These are phyloP conservation scores for Andrena marginata DNA, from an alignment of 2,888 invertebrate genomes.

Conservation along the genomic window DNA sequence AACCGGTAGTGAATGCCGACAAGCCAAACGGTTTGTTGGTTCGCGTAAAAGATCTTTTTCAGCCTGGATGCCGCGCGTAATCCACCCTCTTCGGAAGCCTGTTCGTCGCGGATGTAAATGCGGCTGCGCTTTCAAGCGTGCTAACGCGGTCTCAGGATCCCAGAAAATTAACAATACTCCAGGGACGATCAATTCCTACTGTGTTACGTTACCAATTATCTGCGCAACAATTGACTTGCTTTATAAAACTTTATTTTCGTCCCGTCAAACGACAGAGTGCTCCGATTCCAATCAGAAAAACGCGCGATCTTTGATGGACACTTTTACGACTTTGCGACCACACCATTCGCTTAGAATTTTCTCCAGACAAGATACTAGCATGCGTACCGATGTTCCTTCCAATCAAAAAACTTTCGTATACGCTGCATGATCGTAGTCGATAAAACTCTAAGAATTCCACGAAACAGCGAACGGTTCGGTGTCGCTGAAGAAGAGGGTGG, in stretches of 20 bases:
- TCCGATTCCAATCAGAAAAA: not conserved
- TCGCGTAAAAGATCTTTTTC: constrained; percentile 78
- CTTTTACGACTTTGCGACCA: constrained; percentile 32
- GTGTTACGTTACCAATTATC: not conserved
- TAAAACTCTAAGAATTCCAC: constrained; percentile 50
- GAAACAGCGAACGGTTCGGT: constrained; percentile 55
- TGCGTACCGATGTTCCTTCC: constrained; percentile 14
- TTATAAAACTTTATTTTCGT: not conserved
- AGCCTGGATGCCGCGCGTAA: constrained; percentile 55
- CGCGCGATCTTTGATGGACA: not conserved
- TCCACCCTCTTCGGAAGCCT: constrained; percentile 31
- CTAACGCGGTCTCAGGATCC: not conserved
- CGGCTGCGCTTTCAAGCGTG: not conserved
- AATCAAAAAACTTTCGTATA: constrained; percentile 34
- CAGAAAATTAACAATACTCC: too few species aligned
- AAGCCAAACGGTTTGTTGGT: constrained; percentile 71
- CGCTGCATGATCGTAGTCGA: constrained; percentile 30
- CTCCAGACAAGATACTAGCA: constrained; percentile 23
- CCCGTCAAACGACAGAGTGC: not conserved
- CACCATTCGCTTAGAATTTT: constrained; percentile 25
- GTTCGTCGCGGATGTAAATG: constrained; percentile 10
- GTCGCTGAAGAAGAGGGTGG: constrained; percentile 46
- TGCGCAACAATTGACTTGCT: not conserved
- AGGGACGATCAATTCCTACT: not conserved
- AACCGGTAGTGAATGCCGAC: constrained; percentile 66